Base-by-base conservation (phyloP, 1,140 invertebrate genomes). In the Tetragonula clypearis region DNA sequence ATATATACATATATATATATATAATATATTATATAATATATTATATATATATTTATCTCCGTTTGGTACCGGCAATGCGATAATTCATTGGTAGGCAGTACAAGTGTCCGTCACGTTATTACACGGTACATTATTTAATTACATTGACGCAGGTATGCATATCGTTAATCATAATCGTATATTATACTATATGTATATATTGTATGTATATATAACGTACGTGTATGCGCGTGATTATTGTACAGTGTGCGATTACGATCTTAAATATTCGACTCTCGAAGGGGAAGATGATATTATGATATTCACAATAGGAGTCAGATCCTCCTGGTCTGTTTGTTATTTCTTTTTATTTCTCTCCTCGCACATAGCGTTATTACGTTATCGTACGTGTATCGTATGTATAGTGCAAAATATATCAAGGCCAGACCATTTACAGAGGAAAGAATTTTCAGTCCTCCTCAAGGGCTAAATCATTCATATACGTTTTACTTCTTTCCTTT, bases 201-300 rank as follows among this genome's bases (percentile, higher is more conserved):
- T n/a, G 21, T 49, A 26, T 56, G 62, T 78, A 58, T 86, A 84
- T 85, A 78, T 77, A 87, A 80, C 68, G 83, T 82, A 90, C 82
- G 69, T 71, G 65, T 89, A 86, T 65, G 86, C 80, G 85, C 77
- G 88, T 88, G 85, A 92, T 93, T 93, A 92, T 93, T 92, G 90
- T 93, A 93, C 90, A 93, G 55, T 87, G 86, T 92, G 92, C 90
- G 87, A 89, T 82, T 87, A 23, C 88, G 89, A 84, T 35, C 75
- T 86, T 90, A 79, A 62, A 72, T 71, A 83, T 53, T 79, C 76
- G 76, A 23, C 35, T 80, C 23, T 72, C 71, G 12, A 68, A 76
- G 49, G 71, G 76, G 35, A 80, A 82, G 83, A 83, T 71, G 86
- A 83, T 49, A 49, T 49, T 49, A 49, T 86, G 79, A 21, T 90